Conservation (phyloP, 1,140 invertebrate genomes). For the Drosophila santomea region DNA sequence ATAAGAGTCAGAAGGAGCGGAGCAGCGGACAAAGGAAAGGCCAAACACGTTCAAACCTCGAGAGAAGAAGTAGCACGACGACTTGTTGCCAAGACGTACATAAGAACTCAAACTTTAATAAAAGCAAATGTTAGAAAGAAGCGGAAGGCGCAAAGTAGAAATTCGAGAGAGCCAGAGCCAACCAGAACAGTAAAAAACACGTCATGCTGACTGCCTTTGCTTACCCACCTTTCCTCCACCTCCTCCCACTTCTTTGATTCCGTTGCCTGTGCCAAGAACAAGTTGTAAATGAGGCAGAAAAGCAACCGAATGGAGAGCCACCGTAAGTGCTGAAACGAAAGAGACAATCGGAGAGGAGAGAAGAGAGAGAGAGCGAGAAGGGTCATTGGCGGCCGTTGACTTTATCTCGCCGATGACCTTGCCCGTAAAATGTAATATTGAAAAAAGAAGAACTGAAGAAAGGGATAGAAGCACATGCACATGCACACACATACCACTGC, state of each 20-base stretch:
- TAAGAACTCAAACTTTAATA: constrained; percentile 61
- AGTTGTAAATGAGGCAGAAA: constrained; percentile 76
- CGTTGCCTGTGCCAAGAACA: constrained; percentile 70
- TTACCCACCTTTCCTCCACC: neutral
- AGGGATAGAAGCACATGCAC: constrained; percentile 55
- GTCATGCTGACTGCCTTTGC: constrained; percentile 70
- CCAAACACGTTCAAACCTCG: constrained; percentile 70
- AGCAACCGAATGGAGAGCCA: constrained; percentile 16
- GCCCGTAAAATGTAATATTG: constrained; percentile 83
- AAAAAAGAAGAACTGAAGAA: constrained; percentile 33
- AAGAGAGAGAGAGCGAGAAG: constrained; percentile 54
- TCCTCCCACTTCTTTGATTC: constrained; percentile 2
- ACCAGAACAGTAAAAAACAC: constrained; percentile 61
- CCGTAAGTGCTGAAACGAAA: constrained; percentile 1
- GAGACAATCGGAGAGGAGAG: constrained; percentile 5
- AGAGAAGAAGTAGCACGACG: constrained; percentile 41
- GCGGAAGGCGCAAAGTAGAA: constrained; percentile 61
- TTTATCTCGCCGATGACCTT: constrained; percentile 84
- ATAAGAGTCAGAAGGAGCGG: constrained; percentile 15
- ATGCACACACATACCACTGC: constrained; percentile 5
- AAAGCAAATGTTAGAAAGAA: constrained; percentile 61
- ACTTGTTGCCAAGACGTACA: constrained; percentile 79
- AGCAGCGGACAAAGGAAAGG: constrained; percentile 70
- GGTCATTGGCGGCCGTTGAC: constrained; percentile 84
- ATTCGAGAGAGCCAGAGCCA: constrained; percentile 40